These are phyloP conservation scores for Eurypyga helias DNA, from an alignment of 2,113 vertebrate species.

Conservation along the genomic window DNA sequence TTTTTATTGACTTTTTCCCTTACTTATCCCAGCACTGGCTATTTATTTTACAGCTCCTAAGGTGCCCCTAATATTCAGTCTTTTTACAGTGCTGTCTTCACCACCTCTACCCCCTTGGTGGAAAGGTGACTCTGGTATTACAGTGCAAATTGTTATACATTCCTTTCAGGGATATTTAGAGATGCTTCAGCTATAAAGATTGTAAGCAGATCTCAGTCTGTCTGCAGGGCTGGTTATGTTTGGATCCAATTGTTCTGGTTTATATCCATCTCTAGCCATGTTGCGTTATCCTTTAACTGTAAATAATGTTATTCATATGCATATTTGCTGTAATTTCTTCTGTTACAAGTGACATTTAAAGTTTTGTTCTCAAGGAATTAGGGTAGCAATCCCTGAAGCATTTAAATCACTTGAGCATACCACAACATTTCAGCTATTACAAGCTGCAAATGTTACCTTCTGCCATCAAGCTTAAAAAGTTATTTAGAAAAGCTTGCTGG, in stretches of 20 bases:
- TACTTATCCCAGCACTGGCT: not conserved
- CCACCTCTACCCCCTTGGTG: not conserved
- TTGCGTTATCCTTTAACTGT: constrained; percentile 9
- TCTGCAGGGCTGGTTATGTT: not conserved
- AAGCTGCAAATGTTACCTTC: not conserved
- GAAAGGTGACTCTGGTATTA: constrained; percentile 15
- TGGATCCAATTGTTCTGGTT: constrained; percentile 23
- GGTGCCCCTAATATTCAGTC: not conserved
- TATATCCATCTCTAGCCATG: not conserved
- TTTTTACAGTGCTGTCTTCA: not conserved
- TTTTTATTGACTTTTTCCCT: not conserved
- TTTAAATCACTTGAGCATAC: not conserved
- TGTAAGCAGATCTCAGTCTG: constrained; percentile 19
- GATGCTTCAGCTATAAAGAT: constrained; percentile 1
- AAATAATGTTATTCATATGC: not conserved
- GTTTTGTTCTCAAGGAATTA: constrained; percentile 3
- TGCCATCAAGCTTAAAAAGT: not conserved
- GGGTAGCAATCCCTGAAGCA: not conserved
- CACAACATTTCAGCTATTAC: not conserved
- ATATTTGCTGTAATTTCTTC: not conserved
- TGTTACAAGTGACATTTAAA: not conserved
- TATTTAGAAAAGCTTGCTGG: not conserved
- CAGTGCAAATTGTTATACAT: not conserved
- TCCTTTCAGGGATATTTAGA: constrained; percentile 14
- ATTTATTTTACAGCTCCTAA: not conserved